Evolutionary conservation across 2,113 vertebrate species (phyloP), one percentile per base, ranked within the genome.

Genomic region (Noturus placidus): DNA sequence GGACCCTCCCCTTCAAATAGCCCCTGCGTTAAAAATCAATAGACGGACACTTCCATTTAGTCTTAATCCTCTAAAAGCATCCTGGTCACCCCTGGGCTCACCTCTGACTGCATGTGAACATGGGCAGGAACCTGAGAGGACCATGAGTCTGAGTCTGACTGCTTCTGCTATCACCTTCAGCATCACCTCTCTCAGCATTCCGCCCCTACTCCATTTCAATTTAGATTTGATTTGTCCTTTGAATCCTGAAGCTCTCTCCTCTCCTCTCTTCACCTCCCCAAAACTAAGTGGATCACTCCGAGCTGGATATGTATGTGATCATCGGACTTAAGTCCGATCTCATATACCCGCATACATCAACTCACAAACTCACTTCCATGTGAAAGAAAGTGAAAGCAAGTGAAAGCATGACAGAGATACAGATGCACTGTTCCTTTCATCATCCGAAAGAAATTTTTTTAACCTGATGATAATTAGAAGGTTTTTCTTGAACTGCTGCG

Each of bases 41-140:
- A 69, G 76, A 76, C 46, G 27, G 79, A 87, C 33, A 83, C 85
- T 86, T 88, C 50, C 65, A 89, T 90, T 86, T 77, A 80, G 82
- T 70, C 82, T 35, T 89, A 88, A 88, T 91, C 83, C 84, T 74
- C 57, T 91, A 87, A 91, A 91, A 92, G 87, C 42, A 63, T 86
- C 33, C 33, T 25, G 76, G 33, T 77, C 65, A 50, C 67, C 79
- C 25, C 27, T 20, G 46, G 65, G 76, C 67, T 86, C 79, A 86
- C 77, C 80, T 86, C 84, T 87, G 69, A 59, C 35, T 74, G 30
- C 50, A 50, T 1, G 84, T 54, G 20, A 20, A 79, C 70, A 65
- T 27, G 84, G 25, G 52, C 52, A 83, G 38, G 59, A 61, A 81
- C 52, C 74, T 20, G 38, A 27, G n/a, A 59, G n/a, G 63, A 27